Conservation (phyloP, 2,888 invertebrate species). For the Nipponacmea schrenckii region DNA sequence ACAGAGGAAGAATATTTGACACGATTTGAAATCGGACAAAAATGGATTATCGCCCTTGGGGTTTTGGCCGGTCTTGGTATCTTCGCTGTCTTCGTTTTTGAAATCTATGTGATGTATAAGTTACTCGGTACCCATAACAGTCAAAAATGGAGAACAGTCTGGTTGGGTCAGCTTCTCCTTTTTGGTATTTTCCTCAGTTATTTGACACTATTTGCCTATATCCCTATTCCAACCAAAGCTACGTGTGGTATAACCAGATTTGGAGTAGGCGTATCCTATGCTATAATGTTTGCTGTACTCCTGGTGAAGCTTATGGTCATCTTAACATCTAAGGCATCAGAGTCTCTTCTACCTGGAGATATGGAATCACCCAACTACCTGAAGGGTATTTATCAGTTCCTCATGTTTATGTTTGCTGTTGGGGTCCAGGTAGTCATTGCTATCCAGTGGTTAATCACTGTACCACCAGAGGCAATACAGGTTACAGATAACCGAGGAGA, state of each 20-base stretch:
- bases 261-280: conserved; percentile 70
- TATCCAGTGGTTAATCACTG: conserved; percentile 66
- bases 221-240: conserved; percentile 65
- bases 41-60: conserved; percentile 89
- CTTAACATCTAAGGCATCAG: conserved; percentile 84
- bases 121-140: conserved; percentile 76
- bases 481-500: conserved; percentile 45
- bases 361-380: conserved; percentile 78
- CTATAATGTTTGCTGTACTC: conserved; percentile 88
- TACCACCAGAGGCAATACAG: conserved; percentile 62
- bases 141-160: conserved; percentile 61
- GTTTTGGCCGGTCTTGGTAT: conserved; percentile 86
- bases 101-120: conserved; percentile 85
- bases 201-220: conserved; percentile 67
- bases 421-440: conserved; percentile 75
- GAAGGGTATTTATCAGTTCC: conserved; percentile 88
- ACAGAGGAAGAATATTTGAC: conserved; percentile 20
- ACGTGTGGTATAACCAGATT: conserved; percentile 69
- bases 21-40: conserved; percentile 47
- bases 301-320: conserved; percentile 94
- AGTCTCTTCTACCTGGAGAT: conserved; percentile 49
- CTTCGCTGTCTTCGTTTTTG: conserved; percentile 86
- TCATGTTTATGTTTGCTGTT: conserved; percentile 89
- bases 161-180: conserved; percentile 69
- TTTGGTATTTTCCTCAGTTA: conserved; percentile 68